Evolutionary conservation across 92 coral and sea anemone genomes (phyloP).

Genomic region (Porites rus): DNA sequence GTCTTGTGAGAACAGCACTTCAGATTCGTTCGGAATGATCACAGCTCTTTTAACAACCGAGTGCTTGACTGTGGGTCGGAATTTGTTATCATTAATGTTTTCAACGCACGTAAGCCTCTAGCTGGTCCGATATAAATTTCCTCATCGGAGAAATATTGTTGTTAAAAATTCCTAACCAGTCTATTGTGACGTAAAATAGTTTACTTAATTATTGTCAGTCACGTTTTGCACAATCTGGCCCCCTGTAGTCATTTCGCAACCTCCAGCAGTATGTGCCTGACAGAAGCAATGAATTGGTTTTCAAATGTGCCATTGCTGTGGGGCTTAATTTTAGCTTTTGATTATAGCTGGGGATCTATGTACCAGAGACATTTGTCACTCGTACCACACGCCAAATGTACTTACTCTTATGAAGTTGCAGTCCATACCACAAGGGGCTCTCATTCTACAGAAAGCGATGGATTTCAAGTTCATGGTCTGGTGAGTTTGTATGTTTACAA

Average conservation of each 20-base stretch:
- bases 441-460: slow-evolving; percentile 76
- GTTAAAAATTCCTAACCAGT: too few relatives aligned
- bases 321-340: not conserved
- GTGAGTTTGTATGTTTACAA: slow-evolving; percentile 41
- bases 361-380: not conserved
- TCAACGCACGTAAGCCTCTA: too few relatives aligned
- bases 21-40: not conserved
- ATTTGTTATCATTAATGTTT: not conserved
- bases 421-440: slow-evolving; percentile 91
- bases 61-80: not conserved
- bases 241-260: slow-evolving; percentile 15
- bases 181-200: too few relatives aligned
- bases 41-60: not conserved
- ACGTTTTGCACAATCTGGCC: not conserved
- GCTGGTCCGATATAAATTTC: too few relatives aligned
- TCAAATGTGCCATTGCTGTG: not conserved
- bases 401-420: slow-evolving; percentile 83
- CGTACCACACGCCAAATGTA: slow-evolving; percentile 46
- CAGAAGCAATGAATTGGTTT: slow-evolving; percentile 29
- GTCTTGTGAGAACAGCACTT: not conserved
- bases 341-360: not conserved
- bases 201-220: not conserved
- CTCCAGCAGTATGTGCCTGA: too few relatives aligned
- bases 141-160: too few relatives aligned
- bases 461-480: slow-evolving; percentile 75